Evolutionary conservation across 2,888 invertebrate genomes (phyloP), one percentile per base, ranked within the genome.

Genomic region (Sclerodermus sp.): DNA sequence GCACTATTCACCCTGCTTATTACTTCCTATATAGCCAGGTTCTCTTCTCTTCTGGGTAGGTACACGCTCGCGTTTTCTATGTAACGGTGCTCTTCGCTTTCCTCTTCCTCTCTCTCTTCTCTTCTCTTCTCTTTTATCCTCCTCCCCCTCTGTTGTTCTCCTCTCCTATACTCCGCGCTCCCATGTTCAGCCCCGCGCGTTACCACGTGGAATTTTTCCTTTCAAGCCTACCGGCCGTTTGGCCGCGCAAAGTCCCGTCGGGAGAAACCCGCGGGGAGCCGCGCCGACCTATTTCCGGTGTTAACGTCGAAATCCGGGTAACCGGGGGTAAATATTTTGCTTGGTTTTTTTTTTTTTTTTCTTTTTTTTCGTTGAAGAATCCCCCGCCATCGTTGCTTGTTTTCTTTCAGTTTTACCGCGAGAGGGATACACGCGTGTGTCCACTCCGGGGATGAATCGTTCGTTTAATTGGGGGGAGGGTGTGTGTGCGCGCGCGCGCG

Each of bases 1-100:
- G 56, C 62, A 57, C 69, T 64, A 69, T 68, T 73, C 70, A 68
- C 60, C 64, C 61, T 57, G 69, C 60, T 71, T 68, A 68, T 68
- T 70, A 66, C 68, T 68, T 68, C 64, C 62, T 61, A 58, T 61
- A 57, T 62, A 43, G 23, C 49, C 54, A 45, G 53, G 44, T 49
- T 41, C 42, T 40, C 16, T 12, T 1, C 16, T 16, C 23, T 5
- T 23, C 3, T 23, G 8, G 23, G 31, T 47, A 32, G 16, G 31
- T 46, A 30, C 39, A n/a, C 36, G 36, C 36, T 23, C 15, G 32
- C 15, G 15, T 36, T 14, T 36, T n/a, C 36, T 14, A 14, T 36
- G 9, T 23, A 23, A 3, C 23, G 23, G 23, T 8, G 23, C 4
- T 47, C 38, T 46, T 42, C 45, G 38, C 53, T 46, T 45, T 36